Evolutionary conservation across 35 echinoderm and acorn worm genomes (phyloP).

Genomic region (Lytechinus variegatus): DNA sequence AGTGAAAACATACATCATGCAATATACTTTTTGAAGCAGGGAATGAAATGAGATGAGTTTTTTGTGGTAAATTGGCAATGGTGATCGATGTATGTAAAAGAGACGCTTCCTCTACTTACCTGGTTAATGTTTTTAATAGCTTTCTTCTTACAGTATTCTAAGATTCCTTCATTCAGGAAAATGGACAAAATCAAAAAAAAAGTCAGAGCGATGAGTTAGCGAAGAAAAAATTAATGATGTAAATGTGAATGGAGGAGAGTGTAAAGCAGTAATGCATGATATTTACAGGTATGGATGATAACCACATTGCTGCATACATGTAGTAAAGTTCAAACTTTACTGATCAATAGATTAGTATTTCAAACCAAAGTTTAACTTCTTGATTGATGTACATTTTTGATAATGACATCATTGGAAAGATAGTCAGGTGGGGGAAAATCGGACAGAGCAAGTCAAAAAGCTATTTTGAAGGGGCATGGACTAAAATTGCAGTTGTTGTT

Average conservation of each 20-base stretch:
- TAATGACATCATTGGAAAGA: too few species aligned
- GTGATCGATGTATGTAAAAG: neutral
- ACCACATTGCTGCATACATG: neutral
- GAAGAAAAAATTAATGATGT: neutral
- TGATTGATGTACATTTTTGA: too few species aligned
- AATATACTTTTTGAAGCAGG: neutral
- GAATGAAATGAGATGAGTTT: neutral
- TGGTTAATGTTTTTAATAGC: neutral
- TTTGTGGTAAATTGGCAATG: neutral
- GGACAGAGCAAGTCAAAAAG: too few species aligned
- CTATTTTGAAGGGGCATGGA: too few species aligned
- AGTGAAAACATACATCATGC: neutral
- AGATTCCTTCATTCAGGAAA: neutral
- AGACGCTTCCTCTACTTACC: neutral
- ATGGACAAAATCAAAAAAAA: neutral
- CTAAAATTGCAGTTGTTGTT: too few species aligned
- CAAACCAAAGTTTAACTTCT: too few species aligned
- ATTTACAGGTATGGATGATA: neutral
- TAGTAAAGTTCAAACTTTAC: too few species aligned
- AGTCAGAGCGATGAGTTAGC: neutral
- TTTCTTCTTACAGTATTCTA: conserved; percentile 20
- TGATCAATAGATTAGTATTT: too few species aligned
- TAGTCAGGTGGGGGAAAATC: too few species aligned
- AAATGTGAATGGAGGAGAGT: neutral
- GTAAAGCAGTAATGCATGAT: neutral